These are phyloP conservation scores for Orientallactaga sibirica DNA, from an alignment of 2,797 vertebrate species.

Conservation along the genomic window DNA sequence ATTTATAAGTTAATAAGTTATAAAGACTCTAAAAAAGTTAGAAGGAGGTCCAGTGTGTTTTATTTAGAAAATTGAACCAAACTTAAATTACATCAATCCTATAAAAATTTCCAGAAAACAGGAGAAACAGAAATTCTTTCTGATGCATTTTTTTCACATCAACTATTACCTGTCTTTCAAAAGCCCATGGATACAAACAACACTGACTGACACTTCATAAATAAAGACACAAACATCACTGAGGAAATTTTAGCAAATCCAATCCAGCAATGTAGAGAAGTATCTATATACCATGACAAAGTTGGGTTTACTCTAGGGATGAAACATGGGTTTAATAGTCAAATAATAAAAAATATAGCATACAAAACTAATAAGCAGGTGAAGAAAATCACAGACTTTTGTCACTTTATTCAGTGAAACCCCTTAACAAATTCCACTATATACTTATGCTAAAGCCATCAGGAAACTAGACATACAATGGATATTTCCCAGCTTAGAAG, in stretches of 20 bases:
- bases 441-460: background rate
- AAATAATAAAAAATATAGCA: background rate
- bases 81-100: background rate
- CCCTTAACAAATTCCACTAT: background rate
- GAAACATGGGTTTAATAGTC: background rate
- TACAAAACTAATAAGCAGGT: background rate
- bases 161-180: background rate
- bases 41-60: background rate
- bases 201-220: background rate
- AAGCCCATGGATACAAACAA: background rate
- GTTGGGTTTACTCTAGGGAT: background rate
- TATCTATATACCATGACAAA: background rate
- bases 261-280: constrained; percentile 8
- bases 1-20: constrained; percentile 4
- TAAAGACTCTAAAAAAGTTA: background rate
- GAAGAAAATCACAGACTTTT: background rate
- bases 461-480: background rate
- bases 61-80: constrained; percentile 24
- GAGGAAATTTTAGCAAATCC: background rate
- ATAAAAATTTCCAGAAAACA: background rate
- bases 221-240: background rate
- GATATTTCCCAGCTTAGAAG: background rate
- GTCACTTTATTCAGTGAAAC: constrained; percentile 3
- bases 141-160: constrained; percentile 4
- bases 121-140: background rate